Base-by-base conservation (phyloP, 2,113 vertebrate species). In the Aleadryas rufinucha region DNA sequence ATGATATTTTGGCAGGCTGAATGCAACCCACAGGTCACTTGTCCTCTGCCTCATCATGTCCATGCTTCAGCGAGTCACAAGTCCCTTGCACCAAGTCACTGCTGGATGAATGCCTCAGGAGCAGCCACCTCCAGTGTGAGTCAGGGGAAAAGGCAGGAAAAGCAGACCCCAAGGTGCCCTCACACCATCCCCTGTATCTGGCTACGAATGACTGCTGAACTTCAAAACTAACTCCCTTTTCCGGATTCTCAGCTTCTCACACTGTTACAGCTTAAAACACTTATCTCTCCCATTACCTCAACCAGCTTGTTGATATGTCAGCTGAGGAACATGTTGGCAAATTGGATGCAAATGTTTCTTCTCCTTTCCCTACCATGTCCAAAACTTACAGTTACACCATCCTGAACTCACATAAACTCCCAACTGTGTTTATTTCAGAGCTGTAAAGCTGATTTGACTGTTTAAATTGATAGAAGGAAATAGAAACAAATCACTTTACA, bases 281-380 rank as follows among this genome's bases (percentile, higher is more conserved):
- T 96, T 95, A 78, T 93, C 93, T 97, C 63, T 94, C 69, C 85
- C 87, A 85, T 97, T 95, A 95, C 93, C 84, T 97, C 96, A 95
- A 92, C 80, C 72, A 75, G 77, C 37, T 71, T 84, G 45, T 88
- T 68, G 72, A 77, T 80, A 79, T 33, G 78, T 91, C 81, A 92
- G 37, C 71, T 44, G 57, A 95, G 83, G 80, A 93, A 69, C 63
- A 83, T 49, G 84, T 66, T 87, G 69, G 85, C 56, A 97, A 97
- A 87, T 53, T 37, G 68, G 52, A 90, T 85, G 57, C 79, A 84
- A 89, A 94, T 59, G 37, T 93, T 94, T 52, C 65, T 93, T 78
- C 71, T 96, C 60, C 45, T 88, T 91, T 65, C 63, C 79, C 59
- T 53, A 8, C 75, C 10, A 13, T 81, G 85, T 96, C 93, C 93